Base-by-base conservation (phyloP, 2,888 invertebrate species). In the Eilema caniola region DNA sequence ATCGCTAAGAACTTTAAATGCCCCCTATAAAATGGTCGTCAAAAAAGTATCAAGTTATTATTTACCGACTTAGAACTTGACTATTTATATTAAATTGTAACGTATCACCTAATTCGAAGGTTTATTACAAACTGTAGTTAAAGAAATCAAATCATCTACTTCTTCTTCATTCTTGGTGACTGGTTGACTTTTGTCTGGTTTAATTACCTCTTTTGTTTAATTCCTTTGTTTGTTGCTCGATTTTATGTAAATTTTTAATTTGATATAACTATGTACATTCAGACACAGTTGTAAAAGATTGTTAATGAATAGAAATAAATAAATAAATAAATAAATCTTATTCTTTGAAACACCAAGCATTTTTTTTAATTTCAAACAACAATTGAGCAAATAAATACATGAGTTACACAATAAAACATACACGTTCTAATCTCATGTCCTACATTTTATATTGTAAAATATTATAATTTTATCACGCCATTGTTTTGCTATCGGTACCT, bases 401-500 rank as follows among this genome's bases (percentile, higher is more conserved):
- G 8, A 59, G 20, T 47, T 25, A 62, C 47, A 61, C 47, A 57
- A 66, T 66, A 31, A 41, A 64, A 59, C 59, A 41, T 37, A 37
- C 33, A 25, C n/a, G 57, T 57, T 69, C 20, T 60, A 69, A 69
- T 69, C 69, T 24, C 64, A n/a, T 56, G 61, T 33, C 25, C 65
- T 37, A 63, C 47, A 69, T 64, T 64, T 65, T 65, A 69, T 24
- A 25, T 64, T 59, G 56, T 66, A 57, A 23, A 31, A 70, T 62
- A 62, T 47, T 62, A 24, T 56, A 31, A 37, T 31, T 62, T 69
- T 53, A 63, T 33, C 7, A 20, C 31, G 37, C 4, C 2, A 53
- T 78, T 74, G 67, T 83, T 87, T 73, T 94, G 88, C 88, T 85
- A 73, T 84, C 92, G 33, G 76, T 95, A 92, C 89, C 67, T 84